Conservation (phyloP, 1,140 invertebrate genomes). For the Anastrepha ludens region DNA sequence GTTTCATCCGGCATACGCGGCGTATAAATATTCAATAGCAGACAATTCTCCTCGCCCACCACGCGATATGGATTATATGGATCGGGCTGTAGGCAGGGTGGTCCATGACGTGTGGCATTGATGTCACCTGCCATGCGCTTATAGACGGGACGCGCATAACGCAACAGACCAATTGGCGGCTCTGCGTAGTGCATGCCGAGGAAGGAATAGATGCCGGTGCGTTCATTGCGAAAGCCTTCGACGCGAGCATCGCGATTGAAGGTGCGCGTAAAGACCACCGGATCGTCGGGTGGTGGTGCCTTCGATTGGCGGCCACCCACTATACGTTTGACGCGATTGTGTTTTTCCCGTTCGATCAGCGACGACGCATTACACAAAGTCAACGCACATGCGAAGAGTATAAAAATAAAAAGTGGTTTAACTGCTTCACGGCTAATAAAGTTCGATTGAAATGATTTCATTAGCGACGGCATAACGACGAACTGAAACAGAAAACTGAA, state of each 20-base stretch:
- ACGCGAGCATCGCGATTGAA: constrained; percentile 76
- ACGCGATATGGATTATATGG: constrained; percentile 68
- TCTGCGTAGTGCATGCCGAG: constrained; percentile 83
- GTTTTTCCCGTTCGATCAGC: too few relatives aligned
- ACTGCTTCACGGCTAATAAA: not conserved
- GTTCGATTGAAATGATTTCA: not conserved
- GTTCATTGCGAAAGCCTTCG: constrained; percentile 75
- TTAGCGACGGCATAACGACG: not conserved
- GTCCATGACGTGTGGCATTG: constrained; percentile 76
- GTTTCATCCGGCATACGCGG: constrained; percentile 78
- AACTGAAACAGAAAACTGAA: not conserved
- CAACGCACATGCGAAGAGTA: not conserved
- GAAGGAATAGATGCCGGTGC: constrained; percentile 77
- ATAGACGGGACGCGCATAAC: constrained; percentile 78
- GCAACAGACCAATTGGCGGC: constrained; percentile 78
- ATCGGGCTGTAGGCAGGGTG: constrained; percentile 78
- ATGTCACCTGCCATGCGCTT: constrained; percentile 76
- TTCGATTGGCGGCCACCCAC: constrained; percentile 77
- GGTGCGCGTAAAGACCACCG: constrained; percentile 76
- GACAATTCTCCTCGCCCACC: constrained; percentile 82
- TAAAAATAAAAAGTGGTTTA: not conserved
- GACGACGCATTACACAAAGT: not conserved
- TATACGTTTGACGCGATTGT: constrained; percentile 75
- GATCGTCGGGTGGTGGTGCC: constrained; percentile 78
- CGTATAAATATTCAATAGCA: constrained; percentile 86